A percentile compares a stretch with the other conserved stretches of the same genome.
Evolutionary conservation across 2,888 invertebrate species (phyloP).

Genomic region (Eucera pruinosa): DNA sequence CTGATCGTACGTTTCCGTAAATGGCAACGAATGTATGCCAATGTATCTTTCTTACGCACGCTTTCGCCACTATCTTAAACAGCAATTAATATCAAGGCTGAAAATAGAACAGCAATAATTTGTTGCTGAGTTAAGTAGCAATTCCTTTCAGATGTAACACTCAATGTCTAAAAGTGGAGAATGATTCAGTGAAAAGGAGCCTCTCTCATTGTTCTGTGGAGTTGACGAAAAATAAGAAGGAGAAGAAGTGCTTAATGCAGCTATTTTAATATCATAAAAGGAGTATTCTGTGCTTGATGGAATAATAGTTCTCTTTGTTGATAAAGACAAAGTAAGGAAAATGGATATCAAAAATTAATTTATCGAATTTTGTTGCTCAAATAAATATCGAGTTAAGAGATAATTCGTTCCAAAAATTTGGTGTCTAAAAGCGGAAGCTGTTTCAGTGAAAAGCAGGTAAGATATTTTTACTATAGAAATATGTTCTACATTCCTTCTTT

Average conservation of each 20-base stretch:
- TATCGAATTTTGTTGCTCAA: too few species aligned
- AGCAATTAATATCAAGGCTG: slow-evolving; percentile 32
- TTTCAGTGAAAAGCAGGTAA: too few species aligned
- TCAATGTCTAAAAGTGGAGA: not conserved
- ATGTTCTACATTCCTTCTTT: too few species aligned
- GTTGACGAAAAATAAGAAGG: not conserved
- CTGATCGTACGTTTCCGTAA: slow-evolving; percentile 14
- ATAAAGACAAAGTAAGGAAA: too few species aligned
- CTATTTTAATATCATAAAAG: slow-evolving; percentile 4
- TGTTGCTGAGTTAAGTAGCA: not conserved
- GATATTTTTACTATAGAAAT: too few species aligned
- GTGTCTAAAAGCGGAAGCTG: too few species aligned
- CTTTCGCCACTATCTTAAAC: slow-evolving; percentile 17
- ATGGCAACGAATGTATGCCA: slow-evolving; percentile 29
- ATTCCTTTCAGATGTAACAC: not conserved
- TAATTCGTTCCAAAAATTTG: too few species aligned
- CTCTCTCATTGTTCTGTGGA: not conserved
- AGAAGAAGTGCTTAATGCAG: not conserved
- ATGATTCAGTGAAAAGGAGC: slow-evolving; percentile 13
- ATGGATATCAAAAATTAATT: too few species aligned
- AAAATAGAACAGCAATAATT: slow-evolving; percentile 34
- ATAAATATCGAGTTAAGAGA: too few species aligned
- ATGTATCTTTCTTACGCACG: slow-evolving; percentile 16
- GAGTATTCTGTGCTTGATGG: not conserved
- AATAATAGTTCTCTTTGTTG: too few species aligned